Evolutionary conservation across 2,888 invertebrate species (phyloP).

Genomic region (Spisula solida): DNA sequence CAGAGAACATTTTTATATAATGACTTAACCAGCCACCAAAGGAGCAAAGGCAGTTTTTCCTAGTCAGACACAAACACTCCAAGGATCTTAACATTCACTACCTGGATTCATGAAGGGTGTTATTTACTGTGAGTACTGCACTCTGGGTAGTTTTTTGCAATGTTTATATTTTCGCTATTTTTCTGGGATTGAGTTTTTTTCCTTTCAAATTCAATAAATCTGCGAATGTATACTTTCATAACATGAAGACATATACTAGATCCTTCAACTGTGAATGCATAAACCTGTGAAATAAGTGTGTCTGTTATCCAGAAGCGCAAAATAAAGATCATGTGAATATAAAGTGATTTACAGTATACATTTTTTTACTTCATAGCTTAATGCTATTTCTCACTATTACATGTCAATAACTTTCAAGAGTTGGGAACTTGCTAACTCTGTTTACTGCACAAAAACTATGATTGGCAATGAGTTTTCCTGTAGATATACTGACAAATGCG

Average conservation of each 20-base stretch:
- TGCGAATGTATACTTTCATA: too few relatives aligned
- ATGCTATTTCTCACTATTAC: conserved; percentile 11
- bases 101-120: neutral
- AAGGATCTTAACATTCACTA: neutral
- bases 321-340: too few relatives aligned
- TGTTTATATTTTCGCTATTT: too few relatives aligned
- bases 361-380: conserved; percentile 13
- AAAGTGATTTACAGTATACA: too few relatives aligned
- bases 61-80: neutral
- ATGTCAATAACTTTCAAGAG: conserved; percentile 3
- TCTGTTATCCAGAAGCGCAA: too few relatives aligned
- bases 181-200: too few relatives aligned
- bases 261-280: too few relatives aligned
- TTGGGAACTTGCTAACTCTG: conserved; percentile 3
- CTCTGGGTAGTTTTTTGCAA: too few relatives aligned
- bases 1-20: neutral
- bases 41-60: neutral
- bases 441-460: conserved; percentile 21
- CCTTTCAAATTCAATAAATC: too few relatives aligned
- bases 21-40: conserved; percentile 4
- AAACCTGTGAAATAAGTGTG: too few relatives aligned
- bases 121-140: neutral
- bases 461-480: conserved; percentile 18
- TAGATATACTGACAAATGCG: neutral
- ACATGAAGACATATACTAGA: too few relatives aligned